Evolutionary conservation across 2,888 invertebrate genomes (phyloP).

Genomic region (Caenorhabditis sp.): DNA sequence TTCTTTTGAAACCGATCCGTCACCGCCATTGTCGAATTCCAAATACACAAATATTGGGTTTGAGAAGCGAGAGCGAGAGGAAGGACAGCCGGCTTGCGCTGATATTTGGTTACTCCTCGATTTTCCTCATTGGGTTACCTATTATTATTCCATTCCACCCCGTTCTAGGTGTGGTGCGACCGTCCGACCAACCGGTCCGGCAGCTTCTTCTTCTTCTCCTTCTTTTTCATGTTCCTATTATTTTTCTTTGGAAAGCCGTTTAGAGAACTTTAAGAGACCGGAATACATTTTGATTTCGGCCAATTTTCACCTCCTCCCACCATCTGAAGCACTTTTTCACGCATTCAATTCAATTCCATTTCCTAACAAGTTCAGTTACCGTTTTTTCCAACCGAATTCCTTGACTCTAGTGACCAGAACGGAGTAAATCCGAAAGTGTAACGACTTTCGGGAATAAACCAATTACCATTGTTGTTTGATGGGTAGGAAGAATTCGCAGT

Average conservation of each 20-base stretch:
- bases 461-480: conserved; percentile 42
- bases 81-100: conserved; percentile 30
- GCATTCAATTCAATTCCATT: neutral
- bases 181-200: neutral
- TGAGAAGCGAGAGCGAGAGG: neutral
- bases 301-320: conserved; percentile 8
- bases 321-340: too few species aligned
- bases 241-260: neutral
- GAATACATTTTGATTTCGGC: conserved; percentile 30
- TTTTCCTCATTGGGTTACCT: conserved; percentile 52
- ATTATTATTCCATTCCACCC: conserved; percentile 36
- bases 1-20: conserved; percentile 10
- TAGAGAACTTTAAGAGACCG: conserved; percentile 2
- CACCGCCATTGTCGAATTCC: conserved; percentile 9
- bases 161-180: conserved; percentile 1
- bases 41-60: conserved; percentile 25
- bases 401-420: conserved; percentile 38
- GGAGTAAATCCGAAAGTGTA: conserved; percentile 36
- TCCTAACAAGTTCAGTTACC: conserved; percentile 1
- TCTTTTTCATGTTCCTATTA: neutral
- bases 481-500: neutral
- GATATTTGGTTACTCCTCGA: conserved; percentile 52
- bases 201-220: neutral
- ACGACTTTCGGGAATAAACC: conserved; percentile 45
- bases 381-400: conserved; percentile 16